Base-by-base conservation (phyloP, 2,888 invertebrate genomes). In the Sericinus montela region DNA sequence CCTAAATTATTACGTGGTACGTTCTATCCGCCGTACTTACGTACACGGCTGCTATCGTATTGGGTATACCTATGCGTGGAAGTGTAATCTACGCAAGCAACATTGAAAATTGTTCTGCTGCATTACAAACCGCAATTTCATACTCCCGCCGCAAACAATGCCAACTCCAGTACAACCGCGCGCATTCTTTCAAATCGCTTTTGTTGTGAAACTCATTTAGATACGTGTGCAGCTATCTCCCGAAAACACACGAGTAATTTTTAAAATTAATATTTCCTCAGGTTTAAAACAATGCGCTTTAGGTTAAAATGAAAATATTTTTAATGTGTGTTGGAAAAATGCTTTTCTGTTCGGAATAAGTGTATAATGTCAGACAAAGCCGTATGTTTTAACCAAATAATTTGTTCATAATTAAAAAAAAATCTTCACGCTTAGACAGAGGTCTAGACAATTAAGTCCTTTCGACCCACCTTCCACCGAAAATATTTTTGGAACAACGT, bases 171-270 rank as follows among this genome's bases (percentile, higher is more conserved):
- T 53, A 51, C 51, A 54, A 47, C 51, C 51, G 43, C 48, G 51
- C 45, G 40, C 35, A 54, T 58, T 58, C 55, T 56, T 56, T 52
- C 45, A 47, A 52, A 53, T 47, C 48, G 38, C 46, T 42, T 41
- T 48, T 48, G 47, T 48, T 48, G 36, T 19, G 35, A 48, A 48
- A 48, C 47, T 48, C 47, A 48, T 48, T 48, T 48, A 48, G 47
- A 29, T 14, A 7, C 47, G 14, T 29, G 29, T 30, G 30, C 19
- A 10, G 35, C 30, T 42, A 36, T 48, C 41, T 30, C 10, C 41
- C 41, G 14, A 48, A 48, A 41, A 37, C 36, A 36, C 23, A 42
- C 30, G 41, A 41, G 29, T 36, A 28, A 41, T 41, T 41, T 30
- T 42, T 34, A n/a, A 46, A 46, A 40, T 46, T 40, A 46, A 46